Conservation (phyloP, 2,888 invertebrate species). For the Chironomus tentans region DNA sequence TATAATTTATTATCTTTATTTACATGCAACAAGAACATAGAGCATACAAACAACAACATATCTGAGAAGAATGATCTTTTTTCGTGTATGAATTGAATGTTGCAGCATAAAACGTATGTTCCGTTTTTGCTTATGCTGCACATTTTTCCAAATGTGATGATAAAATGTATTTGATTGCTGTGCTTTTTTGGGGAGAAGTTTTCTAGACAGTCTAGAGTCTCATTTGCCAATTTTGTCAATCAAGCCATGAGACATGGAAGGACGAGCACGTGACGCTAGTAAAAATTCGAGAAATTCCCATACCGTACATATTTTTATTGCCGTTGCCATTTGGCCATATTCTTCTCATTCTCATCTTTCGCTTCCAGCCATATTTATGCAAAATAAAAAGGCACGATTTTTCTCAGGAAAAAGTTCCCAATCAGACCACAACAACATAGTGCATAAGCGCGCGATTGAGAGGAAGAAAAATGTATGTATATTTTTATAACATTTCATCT, state of each 20-base stretch:
- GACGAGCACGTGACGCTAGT: constrained; percentile 7
- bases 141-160: background rate
- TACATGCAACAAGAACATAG: constrained; percentile 26
- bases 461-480: background rate
- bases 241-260: background rate
- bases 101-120: constrained; percentile 11
- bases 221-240: background rate
- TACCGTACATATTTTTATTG: constrained; percentile 2
- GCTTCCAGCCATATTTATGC: constrained; percentile 8
- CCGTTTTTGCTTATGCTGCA: constrained; percentile 1
- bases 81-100: constrained; percentile 12
- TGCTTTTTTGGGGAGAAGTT: background rate
- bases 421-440: constrained; percentile 1
- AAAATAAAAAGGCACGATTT: constrained; percentile 17
- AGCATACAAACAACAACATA: constrained; percentile 20
- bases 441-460: background rate
- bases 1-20: constrained; percentile 27
- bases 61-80: constrained; percentile 20
- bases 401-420: constrained; percentile 18
- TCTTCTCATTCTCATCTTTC: background rate
- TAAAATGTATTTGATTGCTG: no score
- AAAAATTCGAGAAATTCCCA: constrained; percentile 21
- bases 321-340: background rate
- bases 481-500: background rate
- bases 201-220: no score